Conservation (phyloP, 2,888 invertebrate species). For the Drosophila formosana region DNA sequence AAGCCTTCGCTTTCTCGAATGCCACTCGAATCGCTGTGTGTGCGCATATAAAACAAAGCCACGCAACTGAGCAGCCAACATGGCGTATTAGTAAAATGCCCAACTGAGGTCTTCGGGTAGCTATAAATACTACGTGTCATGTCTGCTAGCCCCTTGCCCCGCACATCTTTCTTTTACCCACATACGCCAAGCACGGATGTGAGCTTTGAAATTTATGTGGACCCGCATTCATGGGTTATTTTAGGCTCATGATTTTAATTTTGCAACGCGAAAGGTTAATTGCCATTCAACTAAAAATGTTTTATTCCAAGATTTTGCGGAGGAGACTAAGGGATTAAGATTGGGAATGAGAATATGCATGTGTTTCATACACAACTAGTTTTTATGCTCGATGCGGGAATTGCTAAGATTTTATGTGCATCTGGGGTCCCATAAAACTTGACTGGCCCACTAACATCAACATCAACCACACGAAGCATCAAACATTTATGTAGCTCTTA, state of each 20-base stretch:
- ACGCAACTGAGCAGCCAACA: constrained; percentile 49
- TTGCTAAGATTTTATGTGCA: constrained; percentile 69
- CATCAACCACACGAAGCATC: constrained; percentile 30
- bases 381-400: constrained; percentile 64
- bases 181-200: constrained; percentile 11
- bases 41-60: constrained; percentile 43
- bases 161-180: neutral
- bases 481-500: constrained; percentile 60
- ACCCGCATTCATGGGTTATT: constrained; percentile 65
- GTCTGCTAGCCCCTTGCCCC: constrained; percentile 38
- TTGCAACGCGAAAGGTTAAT: constrained; percentile 68
- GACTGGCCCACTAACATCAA: constrained; percentile 34
- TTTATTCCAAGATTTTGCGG: constrained; percentile 32
- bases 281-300: constrained; percentile 74
- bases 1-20: constrained; percentile 38
- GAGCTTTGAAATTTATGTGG: constrained; percentile 56
- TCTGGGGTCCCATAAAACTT: constrained; percentile 68
- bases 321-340: neutral
- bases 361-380: constrained; percentile 54
- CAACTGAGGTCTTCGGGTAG: constrained; percentile 62
- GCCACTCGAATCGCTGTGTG: constrained; percentile 34
- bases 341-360: constrained; percentile 5
- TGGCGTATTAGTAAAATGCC: constrained; percentile 73
- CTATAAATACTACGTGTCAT: constrained; percentile 78
- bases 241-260: constrained; percentile 71